Evolutionary conservation across 2,888 invertebrate species (phyloP).

Genomic region (Idaea dimidiata): DNA sequence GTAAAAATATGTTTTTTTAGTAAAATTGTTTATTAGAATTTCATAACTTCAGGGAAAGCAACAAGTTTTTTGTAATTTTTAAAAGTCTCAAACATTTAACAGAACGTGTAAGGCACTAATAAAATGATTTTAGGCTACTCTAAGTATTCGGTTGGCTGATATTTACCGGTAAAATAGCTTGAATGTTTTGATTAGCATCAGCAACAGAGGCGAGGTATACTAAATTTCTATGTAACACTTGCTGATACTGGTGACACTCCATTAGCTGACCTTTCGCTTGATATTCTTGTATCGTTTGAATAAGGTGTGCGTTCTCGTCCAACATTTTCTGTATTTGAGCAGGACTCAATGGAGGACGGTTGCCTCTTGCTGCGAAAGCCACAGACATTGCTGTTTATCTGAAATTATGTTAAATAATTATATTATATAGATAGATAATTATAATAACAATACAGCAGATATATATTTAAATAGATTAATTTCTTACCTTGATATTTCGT

Average conservation of each 20-base stretch:
- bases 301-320: conserved; percentile 98
- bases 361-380: conserved; percentile 86
- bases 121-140: background rate
- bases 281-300: conserved; percentile 97
- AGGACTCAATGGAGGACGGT: conserved; percentile 88
- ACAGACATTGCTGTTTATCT: conserved; percentile 81
- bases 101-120: background rate
- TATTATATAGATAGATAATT: too few species aligned
- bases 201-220: conserved; percentile 97
- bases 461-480: background rate
- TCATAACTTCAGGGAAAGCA: background rate
- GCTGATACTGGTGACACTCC: conserved; percentile 97
- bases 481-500: background rate
- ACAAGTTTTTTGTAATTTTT: background rate
- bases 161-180: conserved; percentile 92
- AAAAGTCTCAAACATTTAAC: background rate
- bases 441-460: too few species aligned
- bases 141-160: conserved; percentile 5
- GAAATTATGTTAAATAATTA: conserved; percentile 6
- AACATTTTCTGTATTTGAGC: conserved; percentile 96
- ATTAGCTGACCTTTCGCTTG: conserved; percentile 96
- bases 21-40: background rate
- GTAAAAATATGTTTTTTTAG: background rate
- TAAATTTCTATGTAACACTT: conserved; percentile 95
- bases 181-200: conserved; percentile 97